Evolutionary conservation across 1,140 invertebrate species (phyloP), one percentile per base, ranked within the genome.

Genomic region (Berghia stephanieae): DNA sequence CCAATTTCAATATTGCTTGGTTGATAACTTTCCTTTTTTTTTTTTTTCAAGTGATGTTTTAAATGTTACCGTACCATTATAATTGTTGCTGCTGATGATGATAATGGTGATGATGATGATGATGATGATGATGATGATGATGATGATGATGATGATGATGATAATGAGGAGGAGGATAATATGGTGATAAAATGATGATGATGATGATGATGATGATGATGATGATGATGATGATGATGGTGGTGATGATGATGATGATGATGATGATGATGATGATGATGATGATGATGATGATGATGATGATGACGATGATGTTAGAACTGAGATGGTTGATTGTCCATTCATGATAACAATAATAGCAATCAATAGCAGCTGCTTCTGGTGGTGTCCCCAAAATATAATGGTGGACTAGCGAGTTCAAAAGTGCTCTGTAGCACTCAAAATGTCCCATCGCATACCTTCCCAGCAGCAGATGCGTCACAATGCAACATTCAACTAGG

Each of bases 111-210:
- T 34, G 31, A 34, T 66, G 63, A 66, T 66, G 63, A 34, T 66
- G 63, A 66, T 66, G 63, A 66, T 66, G 63, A 66, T 34, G 63
- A 66, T 66, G 63, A 66, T 66, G 63, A 66, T 66, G 63, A 66
- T 66, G 31, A 66, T 34, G 18, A 66, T 68, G 66, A 31, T 68
- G 13, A 31, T 8, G 27, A 3, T n/a, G 66, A 42, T 42, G 66
- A 68, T 42, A 38, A 5, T 68, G 66, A 21, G 27, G n/a, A 27
- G n/a, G 40, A 66, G n/a, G 40, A 60, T 6, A 60, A 13, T 24
- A 36, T 13, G 13, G 40, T 24, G 3, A 38, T 1, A 27, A 4
- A 27, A 66, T 0, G 63, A 66, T 0, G 63, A 66, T 0, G 31
- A 66, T 0, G 63, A 66, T 66, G 63, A 66, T 0, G 63, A 66